Percentiles rank a stretch among this genome's conserved stretches.
Conservation (phyloP, 2,888 invertebrate species). For the Acronicta aceris region DNA sequence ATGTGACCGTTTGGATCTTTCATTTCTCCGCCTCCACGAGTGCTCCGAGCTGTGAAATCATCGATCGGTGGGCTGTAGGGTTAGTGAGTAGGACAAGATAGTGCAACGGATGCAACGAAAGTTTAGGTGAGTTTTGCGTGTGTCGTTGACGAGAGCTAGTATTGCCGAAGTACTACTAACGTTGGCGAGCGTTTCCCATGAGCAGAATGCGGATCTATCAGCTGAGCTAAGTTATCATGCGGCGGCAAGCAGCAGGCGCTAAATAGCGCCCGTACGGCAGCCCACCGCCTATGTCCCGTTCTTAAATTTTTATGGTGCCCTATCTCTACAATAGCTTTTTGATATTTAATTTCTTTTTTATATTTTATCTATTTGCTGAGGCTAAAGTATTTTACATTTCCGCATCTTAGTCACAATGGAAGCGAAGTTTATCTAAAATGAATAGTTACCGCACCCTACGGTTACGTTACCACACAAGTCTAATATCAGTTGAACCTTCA, state of each 20-base stretch:
- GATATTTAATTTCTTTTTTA: background rate
- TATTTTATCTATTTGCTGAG: background rate
- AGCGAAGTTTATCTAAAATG: slow-evolving; percentile 26
- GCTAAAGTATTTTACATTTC: slow-evolving; percentile 14
- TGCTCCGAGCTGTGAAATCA: slow-evolving; percentile 93
- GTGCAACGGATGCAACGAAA: slow-evolving; percentile 64
- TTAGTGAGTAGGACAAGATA: slow-evolving; percentile 78
- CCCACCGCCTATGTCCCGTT: slow-evolving; percentile 76
- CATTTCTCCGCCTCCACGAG: slow-evolving; percentile 94
- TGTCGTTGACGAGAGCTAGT: slow-evolving; percentile 61
- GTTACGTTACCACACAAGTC: slow-evolving; percentile 49
- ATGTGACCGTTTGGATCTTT: slow-evolving; percentile 95
- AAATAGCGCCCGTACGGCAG: slow-evolving; percentile 74
- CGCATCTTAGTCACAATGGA: slow-evolving; percentile 18
- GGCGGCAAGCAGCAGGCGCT: slow-evolving; percentile 83
- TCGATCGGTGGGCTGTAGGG: slow-evolving; percentile 88
- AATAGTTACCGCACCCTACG: slow-evolving; percentile 43
- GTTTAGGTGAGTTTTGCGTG: slow-evolving; percentile 77
- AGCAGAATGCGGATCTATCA: slow-evolving; percentile 75
- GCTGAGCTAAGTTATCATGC: slow-evolving; percentile 74
- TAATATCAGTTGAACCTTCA: slow-evolving; percentile 40
- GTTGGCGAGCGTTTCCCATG: slow-evolving; percentile 76
- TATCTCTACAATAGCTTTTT: slow-evolving; percentile 45
- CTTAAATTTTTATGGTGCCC: slow-evolving; percentile 64
- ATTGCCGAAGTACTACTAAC: slow-evolving; percentile 74